Evolutionary conservation across 30 jellyfish, hydroid and myxozoan genomes (phyloP).

Genomic region (Rhopilema esculentum): DNA sequence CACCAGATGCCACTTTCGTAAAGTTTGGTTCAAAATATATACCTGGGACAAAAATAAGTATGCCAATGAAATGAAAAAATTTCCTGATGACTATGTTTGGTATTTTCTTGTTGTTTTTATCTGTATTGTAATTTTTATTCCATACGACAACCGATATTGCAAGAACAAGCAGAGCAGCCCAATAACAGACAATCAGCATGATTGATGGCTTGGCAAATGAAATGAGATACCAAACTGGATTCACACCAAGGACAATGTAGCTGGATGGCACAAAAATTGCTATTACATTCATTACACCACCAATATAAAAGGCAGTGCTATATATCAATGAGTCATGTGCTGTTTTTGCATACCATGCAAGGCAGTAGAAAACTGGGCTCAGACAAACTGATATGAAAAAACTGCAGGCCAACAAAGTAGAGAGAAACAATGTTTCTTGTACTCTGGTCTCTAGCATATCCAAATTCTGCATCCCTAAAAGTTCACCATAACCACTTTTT

Average conservation of each 20-base stretch:
- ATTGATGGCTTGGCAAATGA: not conserved
- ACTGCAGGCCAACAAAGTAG: constrained; percentile 39
- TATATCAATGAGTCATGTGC: constrained; percentile 38
- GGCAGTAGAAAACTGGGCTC: constrained; percentile 69
- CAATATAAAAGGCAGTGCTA: constrained; percentile 66
- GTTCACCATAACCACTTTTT: constrained; percentile 14
- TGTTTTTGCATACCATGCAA: constrained; percentile 40
- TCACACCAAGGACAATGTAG: constrained; percentile 20
- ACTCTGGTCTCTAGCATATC: constrained; percentile 8
- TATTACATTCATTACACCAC: constrained; percentile 56
- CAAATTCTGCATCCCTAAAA: not conserved
- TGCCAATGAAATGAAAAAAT: constrained; percentile 81
- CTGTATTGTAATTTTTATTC: constrained; percentile 46
- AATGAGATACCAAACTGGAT: constrained; percentile 24
- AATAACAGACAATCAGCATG: constrained; percentile 26
- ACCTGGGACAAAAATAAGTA: constrained; percentile 70
- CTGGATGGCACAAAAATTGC: constrained; percentile 61
- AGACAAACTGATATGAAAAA: constrained; percentile 38
- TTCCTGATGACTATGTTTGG: constrained; percentile 82
- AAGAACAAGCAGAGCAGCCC: constrained; percentile 45
- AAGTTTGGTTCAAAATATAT: constrained; percentile 52
- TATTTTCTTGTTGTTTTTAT: not conserved
- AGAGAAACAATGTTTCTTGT: constrained; percentile 4
- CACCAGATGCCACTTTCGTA: constrained; percentile 51
- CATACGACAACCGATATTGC: constrained; percentile 69